Evolutionary conservation across 1,140 invertebrate genomes (phyloP).

Genomic region (Heliconius hewitsoni): DNA sequence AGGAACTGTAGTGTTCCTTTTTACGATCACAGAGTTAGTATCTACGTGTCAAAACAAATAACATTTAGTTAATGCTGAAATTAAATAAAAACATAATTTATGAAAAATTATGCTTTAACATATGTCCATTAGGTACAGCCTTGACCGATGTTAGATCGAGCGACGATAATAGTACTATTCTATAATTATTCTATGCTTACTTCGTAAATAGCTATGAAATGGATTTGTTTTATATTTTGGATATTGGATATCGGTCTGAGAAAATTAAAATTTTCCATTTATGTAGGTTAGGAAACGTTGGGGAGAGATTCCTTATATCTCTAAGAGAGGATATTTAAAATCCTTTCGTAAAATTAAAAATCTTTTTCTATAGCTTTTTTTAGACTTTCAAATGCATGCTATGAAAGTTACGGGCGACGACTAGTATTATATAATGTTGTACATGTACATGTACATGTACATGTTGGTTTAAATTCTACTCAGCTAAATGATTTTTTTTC

Average conservation of each 20-base stretch:
- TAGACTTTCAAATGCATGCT: too few relatives aligned
- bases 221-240: too few relatives aligned
- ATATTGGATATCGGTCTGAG: neutral
- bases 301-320: too few relatives aligned
- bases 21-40: neutral
- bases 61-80: neutral
- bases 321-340: too few relatives aligned
- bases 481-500: neutral
- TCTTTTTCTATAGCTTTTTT: too few relatives aligned
- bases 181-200: neutral
- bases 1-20: too few relatives aligned
- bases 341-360: too few relatives aligned
- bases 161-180: neutral
- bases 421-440: too few relatives aligned
- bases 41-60: neutral
- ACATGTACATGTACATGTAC: too few relatives aligned
- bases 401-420: too few relatives aligned
- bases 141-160: neutral
- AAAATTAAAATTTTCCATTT: neutral
- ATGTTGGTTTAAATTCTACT: too few relatives aligned
- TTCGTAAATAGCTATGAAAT: neutral
- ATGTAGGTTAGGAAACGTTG: too few relatives aligned
- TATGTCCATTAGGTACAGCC: neutral
- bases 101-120: neutral
- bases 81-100: neutral